Evolutionary conservation across 2,888 invertebrate genomes (phyloP).

Genomic region (Ichneumoninae sp.): DNA sequence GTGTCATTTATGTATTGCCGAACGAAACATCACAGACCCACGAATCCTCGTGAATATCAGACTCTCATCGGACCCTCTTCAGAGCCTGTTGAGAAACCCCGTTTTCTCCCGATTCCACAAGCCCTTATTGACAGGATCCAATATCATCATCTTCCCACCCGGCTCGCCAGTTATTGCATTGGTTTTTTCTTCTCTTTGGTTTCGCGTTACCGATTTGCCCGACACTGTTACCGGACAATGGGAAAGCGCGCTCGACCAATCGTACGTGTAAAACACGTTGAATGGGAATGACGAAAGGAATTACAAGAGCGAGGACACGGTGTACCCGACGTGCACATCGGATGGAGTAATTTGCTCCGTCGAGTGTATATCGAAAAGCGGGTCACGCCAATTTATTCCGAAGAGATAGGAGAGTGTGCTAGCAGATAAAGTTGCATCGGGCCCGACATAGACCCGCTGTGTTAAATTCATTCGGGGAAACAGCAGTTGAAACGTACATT

Average conservation of each 20-base stretch:
- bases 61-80: too few species aligned
- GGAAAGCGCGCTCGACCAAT: background rate
- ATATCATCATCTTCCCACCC: background rate
- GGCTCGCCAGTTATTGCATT: background rate
- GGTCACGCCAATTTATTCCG: slow-evolving; percentile 9
- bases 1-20: background rate
- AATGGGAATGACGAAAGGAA: background rate
- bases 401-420: background rate
- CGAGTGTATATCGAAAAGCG: slow-evolving; percentile 16
- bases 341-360: slow-evolving; percentile 17
- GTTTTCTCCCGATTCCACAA: background rate
- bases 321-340: background rate
- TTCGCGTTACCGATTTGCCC: background rate
- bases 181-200: background rate
- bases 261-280: slow-evolving; percentile 5
- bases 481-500: slow-evolving; percentile 3
- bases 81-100: background rate
- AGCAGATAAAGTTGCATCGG: slow-evolving; percentile 9
- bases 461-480: slow-evolving; percentile 8
- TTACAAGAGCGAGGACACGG: slow-evolving; percentile 3
- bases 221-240: background rate
- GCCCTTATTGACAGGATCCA: background rate
- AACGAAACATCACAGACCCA: background rate
- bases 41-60: background rate
- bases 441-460: background rate